Evolutionary conservation across 2,113 vertebrate species (phyloP), one percentile per base, ranked within the genome.

Genomic region (Neogobius melanostomus): DNA sequence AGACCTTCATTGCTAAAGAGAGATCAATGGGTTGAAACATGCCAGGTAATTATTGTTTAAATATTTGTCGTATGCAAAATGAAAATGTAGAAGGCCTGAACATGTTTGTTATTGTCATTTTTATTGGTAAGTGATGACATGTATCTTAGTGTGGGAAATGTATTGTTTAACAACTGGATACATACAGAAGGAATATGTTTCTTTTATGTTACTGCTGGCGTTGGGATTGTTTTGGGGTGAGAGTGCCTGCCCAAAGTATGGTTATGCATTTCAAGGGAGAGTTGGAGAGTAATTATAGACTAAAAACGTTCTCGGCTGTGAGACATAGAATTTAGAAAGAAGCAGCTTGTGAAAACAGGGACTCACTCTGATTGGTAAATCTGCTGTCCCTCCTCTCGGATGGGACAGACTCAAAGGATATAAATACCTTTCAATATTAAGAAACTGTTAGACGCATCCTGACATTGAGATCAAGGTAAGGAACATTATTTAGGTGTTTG

Each of bases 201-300:
- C 8, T 44, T 42, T 61, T 61, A 67, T 69, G 17, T 72, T 48
- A 50, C 71, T 66, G 46, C 71, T 66, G 46, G 61, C 82, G 68
- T 53, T 81, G 76, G 36, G 50, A 64, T 69, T 84, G 74, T 78
- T 74, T 85, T 81, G 70, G 87, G 83, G 57, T 56, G 51, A 76
- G 42, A 77, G 66, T 75, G 71, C 16, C 73, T 81, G 80, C 88
- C 84, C 86, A 87, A 69, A 78, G 52, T 69, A 73, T 85, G 79
- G 80, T 74, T 61, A 71, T 77, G 65, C 76, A 78, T 86, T 83
- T 76, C 76, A 44, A 82, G 77, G 80, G 82, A 81, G 74, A 85
- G 79, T 75, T 82, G 68, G 75, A 76, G 47, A 52, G 82, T 90
- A 92, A 92, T 90, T 90, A 90, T 71, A 91, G 84, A 77, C 83